Base-by-base conservation (phyloP, 2,888 invertebrate genomes). In the Calameuta idolon region DNA sequence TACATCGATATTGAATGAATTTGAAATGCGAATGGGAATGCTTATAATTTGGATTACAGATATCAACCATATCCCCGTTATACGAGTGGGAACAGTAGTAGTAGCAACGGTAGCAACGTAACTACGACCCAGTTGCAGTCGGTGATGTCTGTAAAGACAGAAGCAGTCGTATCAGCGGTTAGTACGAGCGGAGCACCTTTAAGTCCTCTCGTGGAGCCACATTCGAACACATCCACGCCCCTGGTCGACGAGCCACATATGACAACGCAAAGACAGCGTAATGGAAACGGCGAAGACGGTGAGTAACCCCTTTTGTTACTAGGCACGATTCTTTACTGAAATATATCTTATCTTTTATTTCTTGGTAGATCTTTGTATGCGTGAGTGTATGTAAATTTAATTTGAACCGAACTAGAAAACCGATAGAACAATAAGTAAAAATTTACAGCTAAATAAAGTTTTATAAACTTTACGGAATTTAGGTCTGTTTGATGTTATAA, bases 211-310 rank as follows among this genome's bases (percentile, higher is more conserved):
- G 87, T 89, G 79, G 95, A 95, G 90, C 94, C 95, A 74, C 95
- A 95, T 92, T 95, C 95, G 79, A 94, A 94, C 89, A 93, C 94
- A 9, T 94, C 94, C 83, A 94, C 94, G 79, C 94, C 94, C 80
- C 92, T 94, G 80, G 94, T 93, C 76, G 94, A 94, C 88, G 94
- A 95, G 88, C 91, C 90, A 0, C 90, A 88, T 82, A 89, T 91
- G 86, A 86, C 87, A 40, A 89, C 86, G 75, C 90, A 90, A 75
- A 86, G 91, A 76, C 91, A 91, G 79, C 89, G 91, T 77, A 91
- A 88, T 77, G 89, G 87, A 74, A 86, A 87, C 75, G 88, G 88
- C 71, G 91, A 91, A 77, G 91, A 91, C 79, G 91, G 91, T 91
- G 84, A 89, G 90, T 83, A 12, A 77, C n/a, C 34, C 12, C 12